Base-by-base conservation (phyloP, 2,113 vertebrate species). In the Labeo catla region DNA sequence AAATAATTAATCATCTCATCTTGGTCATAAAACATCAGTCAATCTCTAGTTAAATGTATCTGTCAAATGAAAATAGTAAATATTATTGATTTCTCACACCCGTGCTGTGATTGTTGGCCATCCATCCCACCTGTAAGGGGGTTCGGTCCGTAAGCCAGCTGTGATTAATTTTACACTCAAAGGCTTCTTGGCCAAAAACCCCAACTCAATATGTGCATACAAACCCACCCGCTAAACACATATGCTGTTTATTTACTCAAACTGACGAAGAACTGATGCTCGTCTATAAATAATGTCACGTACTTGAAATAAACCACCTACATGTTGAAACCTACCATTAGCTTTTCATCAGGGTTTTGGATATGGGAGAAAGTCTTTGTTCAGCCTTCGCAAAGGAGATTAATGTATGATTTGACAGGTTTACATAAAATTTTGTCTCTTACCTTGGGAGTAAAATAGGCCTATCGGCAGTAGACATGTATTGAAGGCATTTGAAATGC, bases 211-310 rank as follows among this genome's bases (percentile, higher is more conserved):
- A 50, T 54, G 28, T 28, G 47, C 59, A 66, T 34, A n/a, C 8
- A 66, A 47, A 81, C 76, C 52, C 72, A 66, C 65, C 34, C 50
- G 9, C 9, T 12, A 73, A 85, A 86, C 13, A 83, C 59, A 87
- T 88, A n/a, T 59, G 7, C 49, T 80, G 28, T 80, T 70, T 76
- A 70, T 79, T 72, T 78, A 82, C 81, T 54, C 73, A 65, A 80
- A 83, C 66, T 74, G 85, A 90, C 86, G 84, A 90, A 90, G 85
- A 90, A 34, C 81, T 89, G 61, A 91, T 90, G 63, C 87, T 88
- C 10, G 0, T 52, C 61, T 39, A 34, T 92, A 89, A 91, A 93
- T 92, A 85, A 93, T 92, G 89, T 85, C 92, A 66, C 63, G 63
- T 16, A 87, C 82, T 81, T 61, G 72, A 86, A 84, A 74, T 23